Conservation (phyloP, 2,113 vertebrate species). For the Psittacula cyanocephala region DNA sequence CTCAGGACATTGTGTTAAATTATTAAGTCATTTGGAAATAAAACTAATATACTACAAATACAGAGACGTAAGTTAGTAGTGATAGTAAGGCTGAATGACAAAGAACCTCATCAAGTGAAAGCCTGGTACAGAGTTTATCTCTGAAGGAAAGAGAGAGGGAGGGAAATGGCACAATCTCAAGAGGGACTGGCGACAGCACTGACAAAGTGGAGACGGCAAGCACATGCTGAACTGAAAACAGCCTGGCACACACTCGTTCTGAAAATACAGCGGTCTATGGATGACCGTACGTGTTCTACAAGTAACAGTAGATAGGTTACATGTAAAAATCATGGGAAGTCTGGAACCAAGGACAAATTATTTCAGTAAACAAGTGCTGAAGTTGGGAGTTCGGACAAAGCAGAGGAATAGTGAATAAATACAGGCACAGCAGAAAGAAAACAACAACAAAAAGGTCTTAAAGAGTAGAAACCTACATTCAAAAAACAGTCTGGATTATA, state of each 20-base stretch:
- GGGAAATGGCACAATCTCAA: neutral
- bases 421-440: neutral
- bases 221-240: neutral
- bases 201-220: neutral
- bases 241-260: neutral
- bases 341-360: neutral
- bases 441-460: neutral
- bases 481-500: neutral
- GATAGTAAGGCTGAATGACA: neutral
- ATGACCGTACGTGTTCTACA: neutral
- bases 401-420: neutral
- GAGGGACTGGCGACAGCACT: neutral
- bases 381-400: neutral
- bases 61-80: neutral
- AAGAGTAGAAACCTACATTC: neutral
- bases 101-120: neutral
- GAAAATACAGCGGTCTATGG: neutral
- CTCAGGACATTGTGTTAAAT: neutral
- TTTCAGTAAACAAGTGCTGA: neutral
- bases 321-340: neutral
- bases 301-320: neutral
- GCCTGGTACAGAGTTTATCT: neutral
- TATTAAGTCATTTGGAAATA: neutral
- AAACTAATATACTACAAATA: neutral
- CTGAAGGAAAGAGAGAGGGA: neutral